phyloP scores from a whole-genome alignment of 2,888 invertebrate genomes.

The Eupeodes latifasciatus region DNA sequence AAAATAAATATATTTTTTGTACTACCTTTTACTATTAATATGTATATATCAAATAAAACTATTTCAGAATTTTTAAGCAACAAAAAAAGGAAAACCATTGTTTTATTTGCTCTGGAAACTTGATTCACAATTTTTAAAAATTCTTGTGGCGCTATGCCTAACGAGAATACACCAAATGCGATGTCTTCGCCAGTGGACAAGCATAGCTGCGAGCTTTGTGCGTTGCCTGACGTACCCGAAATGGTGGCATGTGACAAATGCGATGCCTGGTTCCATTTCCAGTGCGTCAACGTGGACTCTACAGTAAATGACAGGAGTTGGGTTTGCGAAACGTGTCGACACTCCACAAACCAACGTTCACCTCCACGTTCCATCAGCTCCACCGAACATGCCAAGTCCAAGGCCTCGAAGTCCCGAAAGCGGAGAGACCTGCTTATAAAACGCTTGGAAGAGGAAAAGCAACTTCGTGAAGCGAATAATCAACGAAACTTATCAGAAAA shows the following conservation, averaged over 20 bases:
- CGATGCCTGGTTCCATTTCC: constrained; percentile 20
- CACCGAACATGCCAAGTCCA: neutral
- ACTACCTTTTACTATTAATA: no score
- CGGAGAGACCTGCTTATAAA: neutral
- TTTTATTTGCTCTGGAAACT: no score
- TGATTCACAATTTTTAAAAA: no score
- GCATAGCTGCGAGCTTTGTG: constrained; percentile 14
- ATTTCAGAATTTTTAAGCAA: no score
- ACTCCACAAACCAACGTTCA: neutral
- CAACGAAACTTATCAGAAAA: constrained; percentile 18
- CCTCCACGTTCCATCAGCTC: neutral
- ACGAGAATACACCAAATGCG: neutral
- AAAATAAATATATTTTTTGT: no score
- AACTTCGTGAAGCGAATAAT: constrained; percentile 15
- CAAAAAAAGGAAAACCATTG: no score
- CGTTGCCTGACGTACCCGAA: constrained; percentile 5
- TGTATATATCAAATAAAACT: no score
- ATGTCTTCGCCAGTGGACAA: neutral
- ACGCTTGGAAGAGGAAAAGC: constrained; percentile 22
- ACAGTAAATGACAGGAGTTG: constrained; percentile 5
- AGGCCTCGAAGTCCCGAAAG: neutral
- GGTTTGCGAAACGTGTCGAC: no score
- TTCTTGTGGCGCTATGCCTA: neutral
- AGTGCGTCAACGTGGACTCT: constrained; percentile 23
- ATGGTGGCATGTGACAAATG: constrained; percentile 24